Base-by-base conservation (phyloP, 2,888 invertebrate genomes). In the Spialia ferax region DNA sequence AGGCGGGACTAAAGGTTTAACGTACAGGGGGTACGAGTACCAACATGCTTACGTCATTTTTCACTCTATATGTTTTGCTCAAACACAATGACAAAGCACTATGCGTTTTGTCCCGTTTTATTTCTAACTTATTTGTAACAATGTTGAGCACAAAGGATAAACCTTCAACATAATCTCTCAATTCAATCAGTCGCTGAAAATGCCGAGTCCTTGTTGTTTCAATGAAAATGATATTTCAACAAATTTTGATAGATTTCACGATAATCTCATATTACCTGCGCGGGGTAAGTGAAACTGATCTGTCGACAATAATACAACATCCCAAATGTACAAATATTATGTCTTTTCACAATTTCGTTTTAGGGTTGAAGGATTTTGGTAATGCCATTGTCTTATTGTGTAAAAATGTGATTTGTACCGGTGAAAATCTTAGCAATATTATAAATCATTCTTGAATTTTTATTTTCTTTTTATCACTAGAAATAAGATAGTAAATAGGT, bases 221-320 rank as follows among this genome's bases (percentile, higher is more conserved):
- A 61, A 61, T 61, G 54, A 67, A 67, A 67, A 55, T 42, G 66
- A 61, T 67, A 61, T 61, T 54, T 67, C 61, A 60, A 67, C 60
- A 61, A 60, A 38, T 61, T 61, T 67, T 61, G 66, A 67, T 67
- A 61, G 60, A 61, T 67, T 55, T 67, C 54, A 61, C 50, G 61
- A 67, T 67, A 67, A 67, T 67, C 66, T 61, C 61, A 35, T 67
- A 67, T 60, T 67, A 67, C 66, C 55, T 60, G 29, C 45, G 11
- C 57, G 45, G 52, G 42, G 45, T 67, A 67, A 67, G 67, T 67
- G 67, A 56, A 56, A 48, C 67, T 61, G 55, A 66, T 66, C 29
- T 54, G 35, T 54, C 66, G 60, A 60, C 42, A 42, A 66, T 66
- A 66, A 60, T 61, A 23, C 55, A 66, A 29, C 18, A 60, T 61